Evolutionary conservation across 2,113 vertebrate species (phyloP), one percentile per base, ranked within the genome.

Genomic region (Motacilla tschutschensis): DNA sequence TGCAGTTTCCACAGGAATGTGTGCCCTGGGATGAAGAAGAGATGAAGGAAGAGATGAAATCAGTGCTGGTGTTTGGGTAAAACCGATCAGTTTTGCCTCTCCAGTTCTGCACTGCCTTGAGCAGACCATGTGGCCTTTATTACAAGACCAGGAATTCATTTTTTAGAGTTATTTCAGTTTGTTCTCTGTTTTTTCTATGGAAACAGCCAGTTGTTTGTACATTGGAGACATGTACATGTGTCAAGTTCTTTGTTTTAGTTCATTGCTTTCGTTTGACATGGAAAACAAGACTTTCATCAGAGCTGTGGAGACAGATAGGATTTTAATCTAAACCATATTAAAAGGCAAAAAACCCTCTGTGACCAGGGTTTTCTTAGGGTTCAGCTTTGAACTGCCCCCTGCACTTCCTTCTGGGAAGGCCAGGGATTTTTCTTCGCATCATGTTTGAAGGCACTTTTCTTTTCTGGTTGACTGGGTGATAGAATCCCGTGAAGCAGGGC

Each of bases 241-340:
- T 86, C 75, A 46, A 79, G 69, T 70, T 66, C 86, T 91, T 93
- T 90, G 86, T 84, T 92, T 73, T 29, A 63, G 28, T 76, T 82
- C n/a, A 2, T 5, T 51, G 53, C 75, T 70, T 84, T 93, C 1
- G 0, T 36, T 59, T 82, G 81, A 92, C 29, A 11, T 5, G 10
- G 92, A 66, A 86, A 79, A 70, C 43, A 59, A 85, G 81, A 74
- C 40, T 63, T 54, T 16, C 47, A 54, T 88, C 71, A 8, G 73
- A 76, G 48, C 7, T 40, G 8, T 22, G 29, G 40, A 20, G 47
- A 24, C 77, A 79, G 90, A 92, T 47, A 89, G 43, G 40, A 76
- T 79, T 88, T 93, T 91, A 92, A 94, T 88, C 54, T 28, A 85
- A 92, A 88, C 71, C 80, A 46, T 48, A 55, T 48, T 63, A 36